These are phyloP conservation scores for Rhagoletis pomonella DNA, from an alignment of 1,140 invertebrate genomes.

Conservation along the genomic window DNA sequence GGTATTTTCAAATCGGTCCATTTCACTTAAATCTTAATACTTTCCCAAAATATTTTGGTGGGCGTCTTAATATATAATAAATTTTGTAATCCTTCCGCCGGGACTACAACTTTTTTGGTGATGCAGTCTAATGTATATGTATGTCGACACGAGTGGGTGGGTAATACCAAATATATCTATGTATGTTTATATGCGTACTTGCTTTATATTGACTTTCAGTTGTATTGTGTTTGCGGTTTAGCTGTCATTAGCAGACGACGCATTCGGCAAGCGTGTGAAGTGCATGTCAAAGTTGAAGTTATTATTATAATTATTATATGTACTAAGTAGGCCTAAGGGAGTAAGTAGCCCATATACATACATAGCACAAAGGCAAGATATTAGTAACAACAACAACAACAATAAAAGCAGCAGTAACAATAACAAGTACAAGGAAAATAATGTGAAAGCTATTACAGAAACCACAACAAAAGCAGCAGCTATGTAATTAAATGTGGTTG, in stretches of 20 bases:
- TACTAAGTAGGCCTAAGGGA: constrained; percentile 36
- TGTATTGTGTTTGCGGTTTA: constrained; percentile 50
- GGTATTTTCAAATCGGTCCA: too few relatives aligned
- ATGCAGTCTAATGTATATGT: too few relatives aligned
- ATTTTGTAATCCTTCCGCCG: too few relatives aligned
- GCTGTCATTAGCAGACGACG: constrained; percentile 26
- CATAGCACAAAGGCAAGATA: not conserved
- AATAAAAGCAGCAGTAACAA: not conserved
- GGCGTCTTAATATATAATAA: too few relatives aligned
- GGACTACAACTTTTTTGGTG: too few relatives aligned
- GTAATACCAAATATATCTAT: not conserved
- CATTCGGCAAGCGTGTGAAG: constrained; percentile 3
- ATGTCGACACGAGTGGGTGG: too few relatives aligned
- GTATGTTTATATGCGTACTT: not conserved
- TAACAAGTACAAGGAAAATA: not conserved
- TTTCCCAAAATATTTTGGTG: too few relatives aligned
- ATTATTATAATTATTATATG: constrained; percentile 42
- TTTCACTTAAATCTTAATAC: too few relatives aligned
- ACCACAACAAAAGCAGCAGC: not conserved
- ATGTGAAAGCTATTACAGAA: not conserved
- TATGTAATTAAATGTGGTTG: not conserved
- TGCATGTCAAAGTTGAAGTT: constrained; percentile 51
- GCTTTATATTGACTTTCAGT: not conserved
- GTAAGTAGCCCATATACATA: not conserved
- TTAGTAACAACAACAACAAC: not conserved